Evolutionary conservation across 2,797 vertebrate genomes (phyloP).

Genomic region (Gallinago nigripennis): DNA sequence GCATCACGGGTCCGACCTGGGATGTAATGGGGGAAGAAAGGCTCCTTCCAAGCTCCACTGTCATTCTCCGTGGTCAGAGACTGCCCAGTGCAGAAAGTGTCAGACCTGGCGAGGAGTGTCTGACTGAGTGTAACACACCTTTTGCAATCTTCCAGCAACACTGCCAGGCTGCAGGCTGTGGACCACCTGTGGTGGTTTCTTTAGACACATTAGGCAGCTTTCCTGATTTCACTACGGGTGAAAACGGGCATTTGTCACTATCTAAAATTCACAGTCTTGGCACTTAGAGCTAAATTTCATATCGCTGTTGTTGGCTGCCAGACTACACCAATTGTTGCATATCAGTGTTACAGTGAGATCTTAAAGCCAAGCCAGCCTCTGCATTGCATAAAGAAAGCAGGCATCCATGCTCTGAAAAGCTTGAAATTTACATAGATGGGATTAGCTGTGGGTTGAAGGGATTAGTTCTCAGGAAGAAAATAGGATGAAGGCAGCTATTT

Average conservation of each 20-base stretch:
- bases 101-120: not conserved
- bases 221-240: slow-evolving; percentile 11
- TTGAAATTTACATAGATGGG: not conserved
- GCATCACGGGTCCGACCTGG: not conserved
- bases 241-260: not conserved
- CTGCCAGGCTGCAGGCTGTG: not conserved
- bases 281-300: not conserved
- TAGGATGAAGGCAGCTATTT: slow-evolving; percentile 13
- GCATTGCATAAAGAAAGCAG: not conserved
- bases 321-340: not conserved
- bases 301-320: not conserved
- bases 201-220: slow-evolving; percentile 30
- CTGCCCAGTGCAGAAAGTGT: not conserved
- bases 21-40: not conserved
- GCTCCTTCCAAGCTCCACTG: not conserved
- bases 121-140: not conserved
- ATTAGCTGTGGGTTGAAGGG: slow-evolving; percentile 11
- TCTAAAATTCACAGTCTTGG: slow-evolving; percentile 23
- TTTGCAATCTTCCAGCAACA: rapidly evolving
- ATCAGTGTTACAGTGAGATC: not conserved
- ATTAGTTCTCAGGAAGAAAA: slow-evolving; percentile 15
- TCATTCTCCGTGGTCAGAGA: not conserved
- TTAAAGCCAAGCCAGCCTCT: not conserved
- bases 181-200: not conserved
- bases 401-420: not conserved